phyloP scores from a whole-genome alignment of 2,113 vertebrate genomes.

The Thamnophis sirtalis region DNA sequence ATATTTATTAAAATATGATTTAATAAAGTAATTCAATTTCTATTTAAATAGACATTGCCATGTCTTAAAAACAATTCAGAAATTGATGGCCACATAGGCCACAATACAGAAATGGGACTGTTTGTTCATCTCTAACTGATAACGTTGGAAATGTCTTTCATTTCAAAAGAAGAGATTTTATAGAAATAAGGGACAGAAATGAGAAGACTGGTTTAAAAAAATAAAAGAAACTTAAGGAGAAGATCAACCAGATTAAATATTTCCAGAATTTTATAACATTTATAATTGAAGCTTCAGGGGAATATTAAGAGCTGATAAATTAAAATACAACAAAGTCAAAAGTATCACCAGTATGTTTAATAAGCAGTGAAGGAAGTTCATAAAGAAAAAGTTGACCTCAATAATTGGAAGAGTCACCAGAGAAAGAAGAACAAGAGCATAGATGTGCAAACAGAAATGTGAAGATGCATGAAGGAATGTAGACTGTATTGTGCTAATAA shows the following conservation, averaged over 20 bases:
- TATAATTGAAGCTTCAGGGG: not conserved
- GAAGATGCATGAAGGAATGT: not conserved
- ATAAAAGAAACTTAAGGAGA: not conserved
- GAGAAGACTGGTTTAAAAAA: not conserved
- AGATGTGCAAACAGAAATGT: not conserved
- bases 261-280: not conserved
- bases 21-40: not conserved
- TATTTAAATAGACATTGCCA: not conserved
- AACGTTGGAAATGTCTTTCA: not conserved
- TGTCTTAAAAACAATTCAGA: not conserved
- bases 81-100: not conserved
- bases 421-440: not conserved
- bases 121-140: not conserved
- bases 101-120: not conserved
- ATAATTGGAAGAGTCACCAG: not conserved
- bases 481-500: not conserved
- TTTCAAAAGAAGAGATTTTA: not conserved
- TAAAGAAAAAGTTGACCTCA: not conserved
- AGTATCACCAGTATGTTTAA: not conserved
- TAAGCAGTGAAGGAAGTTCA: not conserved
- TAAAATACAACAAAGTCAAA: not conserved
- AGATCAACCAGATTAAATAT: not conserved
- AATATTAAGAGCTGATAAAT: not conserved
- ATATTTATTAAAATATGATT: not conserved
- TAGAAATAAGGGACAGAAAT: not conserved